phyloP scores from a whole-genome alignment of 2,888 invertebrate genomes.

The Uloborus plumipes region DNA sequence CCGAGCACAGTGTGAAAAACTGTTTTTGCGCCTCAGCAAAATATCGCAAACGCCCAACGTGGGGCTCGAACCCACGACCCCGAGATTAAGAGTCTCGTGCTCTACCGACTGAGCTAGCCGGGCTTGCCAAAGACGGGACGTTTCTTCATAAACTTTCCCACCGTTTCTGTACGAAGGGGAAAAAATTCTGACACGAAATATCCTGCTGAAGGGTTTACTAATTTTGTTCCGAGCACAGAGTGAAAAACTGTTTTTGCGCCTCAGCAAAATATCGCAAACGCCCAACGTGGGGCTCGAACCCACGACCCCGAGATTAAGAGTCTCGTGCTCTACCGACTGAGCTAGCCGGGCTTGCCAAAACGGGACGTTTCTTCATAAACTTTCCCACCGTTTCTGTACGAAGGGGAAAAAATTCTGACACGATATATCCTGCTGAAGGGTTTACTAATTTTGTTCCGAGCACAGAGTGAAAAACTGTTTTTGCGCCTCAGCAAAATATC shows the following conservation, averaged over 20 bases:
- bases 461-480: not conserved
- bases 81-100: slow-evolving; percentile 12
- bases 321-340: slow-evolving; percentile 9
- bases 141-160: not conserved
- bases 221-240: too few relatives aligned
- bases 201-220: too few relatives aligned
- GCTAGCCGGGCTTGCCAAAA: not conserved
- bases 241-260: too few relatives aligned
- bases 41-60: not conserved
- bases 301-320: slow-evolving; percentile 5
- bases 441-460: too few relatives aligned
- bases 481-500: not conserved
- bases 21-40: not conserved
- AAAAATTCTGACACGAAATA: too few relatives aligned
- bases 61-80: slow-evolving; percentile 19
- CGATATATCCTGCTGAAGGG: too few relatives aligned
- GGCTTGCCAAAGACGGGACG: too few relatives aligned
- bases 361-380: too few relatives aligned
- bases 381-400: too few relatives aligned
- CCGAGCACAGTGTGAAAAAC: too few relatives aligned
- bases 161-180: too few relatives aligned
- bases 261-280: not conserved
- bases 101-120: slow-evolving; percentile 12
- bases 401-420: too few relatives aligned
- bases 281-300: slow-evolving; percentile 20